Evolutionary conservation across 2,888 invertebrate species (phyloP).

Genomic region (Hemaris fuciformis): DNA sequence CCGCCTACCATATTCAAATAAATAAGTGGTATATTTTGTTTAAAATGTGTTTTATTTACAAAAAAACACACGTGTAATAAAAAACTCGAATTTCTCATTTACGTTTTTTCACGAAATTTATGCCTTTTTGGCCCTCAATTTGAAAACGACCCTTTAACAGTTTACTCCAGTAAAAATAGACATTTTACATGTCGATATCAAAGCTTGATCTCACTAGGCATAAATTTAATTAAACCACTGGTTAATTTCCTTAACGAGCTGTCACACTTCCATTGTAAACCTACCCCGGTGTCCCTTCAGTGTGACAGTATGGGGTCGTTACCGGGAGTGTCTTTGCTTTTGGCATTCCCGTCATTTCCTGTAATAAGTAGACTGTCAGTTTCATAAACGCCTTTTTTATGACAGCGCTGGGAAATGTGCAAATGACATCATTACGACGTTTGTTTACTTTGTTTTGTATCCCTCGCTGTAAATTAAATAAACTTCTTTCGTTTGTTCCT

Average conservation of each 20-base stretch:
- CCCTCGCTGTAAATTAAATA: background rate
- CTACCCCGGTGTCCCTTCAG: conserved; percentile 40
- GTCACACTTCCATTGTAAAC: conserved; percentile 43
- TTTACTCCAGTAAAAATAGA: too few relatives aligned
- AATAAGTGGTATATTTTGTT: too few relatives aligned
- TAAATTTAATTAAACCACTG: conserved; percentile 29
- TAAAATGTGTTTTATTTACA: too few relatives aligned
- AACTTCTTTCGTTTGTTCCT: background rate
- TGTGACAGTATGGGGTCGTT: conserved; percentile 39
- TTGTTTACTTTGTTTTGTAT: background rate
- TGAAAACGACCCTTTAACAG: too few relatives aligned
- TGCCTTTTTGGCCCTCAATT: too few relatives aligned
- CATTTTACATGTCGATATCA: background rate
- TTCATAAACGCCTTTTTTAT: conserved; percentile 25
- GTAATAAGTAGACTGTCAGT: conserved; percentile 13
- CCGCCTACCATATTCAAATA: too few relatives aligned
- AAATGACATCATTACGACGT: background rate
- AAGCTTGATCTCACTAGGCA: conserved; percentile 13
- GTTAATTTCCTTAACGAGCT: conserved; percentile 55
- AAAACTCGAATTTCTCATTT: too few relatives aligned
- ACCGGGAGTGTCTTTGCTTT: conserved; percentile 49
- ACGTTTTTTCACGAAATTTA: too few relatives aligned
- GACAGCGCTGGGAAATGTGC: conserved; percentile 22
- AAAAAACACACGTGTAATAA: too few relatives aligned
- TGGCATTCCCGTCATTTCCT: conserved; percentile 45